Base-by-base conservation (phyloP, 2,888 invertebrate genomes). In the Hirtodrosophila histrioides region DNA sequence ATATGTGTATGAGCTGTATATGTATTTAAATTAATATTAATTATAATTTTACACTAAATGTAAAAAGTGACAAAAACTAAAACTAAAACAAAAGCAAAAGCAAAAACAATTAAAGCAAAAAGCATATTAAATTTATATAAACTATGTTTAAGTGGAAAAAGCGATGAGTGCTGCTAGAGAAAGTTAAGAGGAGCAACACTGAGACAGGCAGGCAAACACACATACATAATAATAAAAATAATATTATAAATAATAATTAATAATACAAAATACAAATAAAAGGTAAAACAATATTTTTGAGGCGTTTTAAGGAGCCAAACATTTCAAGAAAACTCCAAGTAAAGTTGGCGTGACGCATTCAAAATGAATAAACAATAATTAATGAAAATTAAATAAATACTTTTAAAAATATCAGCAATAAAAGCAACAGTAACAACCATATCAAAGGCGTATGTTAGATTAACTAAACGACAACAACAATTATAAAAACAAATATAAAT, bases 341-440 rank as follows among this genome's bases (percentile, higher is more conserved):
- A 68, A 68, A 69, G 62, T 68, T 80, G 86, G 81, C 81, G 70
- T 55, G 65, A 75, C 79, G 71, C 75, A 65, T 77, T 61, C 58
- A 56, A 62, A 55, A 83, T 31, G 62, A 77, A 76, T 64, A 63
- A 48, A 66, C 65, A 50, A 17, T 37, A 43, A 17, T 17, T 17
- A 17, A 17, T 17, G 17, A 17, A 17, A 17, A 17, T 17, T 17
- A 17, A 56, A 67, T 36, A 64, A 65, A 63, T 56, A 66, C 53
- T 54, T 65, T 44, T 53, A 69, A 62, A 63, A 55, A 89, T 89
- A 89, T 89, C 89, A 89, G 89, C 89, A 89, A 89, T 90, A 90
- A 89, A 87, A 84, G 89, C 90, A 87, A 88, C 82, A 86, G 86
- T 88, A 87, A 88, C 86, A 89, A 89, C 89, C 89, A 89, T 89